Percentiles rank a stretch among this genome's conserved stretches.
Evolutionary conservation across 2,113 vertebrate genomes (phyloP).

Genomic region (Ahaetulla prasina): DNA sequence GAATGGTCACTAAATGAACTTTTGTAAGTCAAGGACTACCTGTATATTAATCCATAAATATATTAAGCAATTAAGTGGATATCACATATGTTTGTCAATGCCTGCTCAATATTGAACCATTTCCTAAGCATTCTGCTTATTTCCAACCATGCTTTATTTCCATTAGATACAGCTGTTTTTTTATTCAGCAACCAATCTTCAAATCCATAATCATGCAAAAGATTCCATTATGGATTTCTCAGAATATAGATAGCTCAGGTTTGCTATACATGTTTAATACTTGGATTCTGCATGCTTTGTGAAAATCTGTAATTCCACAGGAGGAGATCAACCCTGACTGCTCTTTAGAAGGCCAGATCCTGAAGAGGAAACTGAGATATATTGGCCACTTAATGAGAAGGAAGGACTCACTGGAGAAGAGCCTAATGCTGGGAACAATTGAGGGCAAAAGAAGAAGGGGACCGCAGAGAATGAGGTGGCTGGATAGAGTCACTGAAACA

Average conservation of each 20-base stretch:
- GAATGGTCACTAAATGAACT: no score
- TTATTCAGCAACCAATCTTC: not conserved
- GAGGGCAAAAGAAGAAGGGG: no score
- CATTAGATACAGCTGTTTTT: not conserved
- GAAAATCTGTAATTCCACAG: not conserved
- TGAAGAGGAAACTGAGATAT: no score
- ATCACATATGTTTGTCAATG: not conserved
- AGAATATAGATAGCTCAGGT: not conserved
- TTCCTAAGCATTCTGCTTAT: not conserved
- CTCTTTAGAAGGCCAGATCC: no score
- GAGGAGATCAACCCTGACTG: no score
- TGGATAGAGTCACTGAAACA: no score
- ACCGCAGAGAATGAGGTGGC: no score
- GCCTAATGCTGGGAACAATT: no score
- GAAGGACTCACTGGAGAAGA: no score
- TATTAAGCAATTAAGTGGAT: not conserved
- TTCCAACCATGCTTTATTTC: not conserved
- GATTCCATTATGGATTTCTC: not conserved
- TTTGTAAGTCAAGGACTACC: no score
- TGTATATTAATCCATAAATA: not conserved
- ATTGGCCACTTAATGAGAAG: no score
- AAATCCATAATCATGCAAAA: not conserved
- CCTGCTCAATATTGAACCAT: not conserved
- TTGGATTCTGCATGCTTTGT: not conserved
- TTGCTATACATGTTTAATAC: not conserved